phyloP scores from a whole-genome alignment of 1,140 invertebrate species.

The Drosophila ananassae region DNA sequence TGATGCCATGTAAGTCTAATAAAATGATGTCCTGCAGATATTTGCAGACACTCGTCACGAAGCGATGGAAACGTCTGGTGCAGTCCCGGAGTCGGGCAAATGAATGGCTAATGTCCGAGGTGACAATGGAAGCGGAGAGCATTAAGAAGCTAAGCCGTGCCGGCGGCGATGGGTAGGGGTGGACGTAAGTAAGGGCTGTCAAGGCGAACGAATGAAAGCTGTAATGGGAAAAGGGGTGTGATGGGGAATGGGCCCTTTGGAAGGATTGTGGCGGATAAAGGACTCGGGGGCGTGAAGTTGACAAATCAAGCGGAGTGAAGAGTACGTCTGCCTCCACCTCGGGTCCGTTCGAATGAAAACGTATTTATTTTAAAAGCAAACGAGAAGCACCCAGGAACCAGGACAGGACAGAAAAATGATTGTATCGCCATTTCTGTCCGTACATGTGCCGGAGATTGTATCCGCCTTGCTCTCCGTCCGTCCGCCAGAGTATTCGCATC shows the following conservation, averaged over 20 bases:
- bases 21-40: conserved; percentile 76
- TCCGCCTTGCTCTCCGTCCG: conserved; percentile 28
- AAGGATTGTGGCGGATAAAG: conserved; percentile 7
- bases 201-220: conserved; percentile 53
- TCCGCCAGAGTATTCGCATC: conserved; percentile 26
- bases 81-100: conserved; percentile 12
- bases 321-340: neutral
- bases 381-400: conserved; percentile 65
- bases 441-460: conserved; percentile 8
- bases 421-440: conserved; percentile 23
- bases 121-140: conserved; percentile 47
- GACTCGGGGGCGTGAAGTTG: conserved; percentile 41
- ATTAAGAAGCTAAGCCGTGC: conserved; percentile 22
- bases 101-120: conserved; percentile 60
- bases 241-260: conserved; percentile 1
- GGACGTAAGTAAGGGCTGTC: conserved; percentile 11
- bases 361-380: conserved; percentile 76
- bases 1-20: conserved; percentile 71
- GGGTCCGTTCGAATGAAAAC: conserved; percentile 62
- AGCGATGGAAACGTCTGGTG: neutral
- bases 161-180: neutral
- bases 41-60: conserved; percentile 51
- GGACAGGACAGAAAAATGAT: conserved; percentile 25
- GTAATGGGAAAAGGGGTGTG: conserved; percentile 39
- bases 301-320: conserved; percentile 62